These are phyloP conservation scores for Drosophila pullipes DNA, from an alignment of 2,888 invertebrate species.

Conservation along the genomic window DNA sequence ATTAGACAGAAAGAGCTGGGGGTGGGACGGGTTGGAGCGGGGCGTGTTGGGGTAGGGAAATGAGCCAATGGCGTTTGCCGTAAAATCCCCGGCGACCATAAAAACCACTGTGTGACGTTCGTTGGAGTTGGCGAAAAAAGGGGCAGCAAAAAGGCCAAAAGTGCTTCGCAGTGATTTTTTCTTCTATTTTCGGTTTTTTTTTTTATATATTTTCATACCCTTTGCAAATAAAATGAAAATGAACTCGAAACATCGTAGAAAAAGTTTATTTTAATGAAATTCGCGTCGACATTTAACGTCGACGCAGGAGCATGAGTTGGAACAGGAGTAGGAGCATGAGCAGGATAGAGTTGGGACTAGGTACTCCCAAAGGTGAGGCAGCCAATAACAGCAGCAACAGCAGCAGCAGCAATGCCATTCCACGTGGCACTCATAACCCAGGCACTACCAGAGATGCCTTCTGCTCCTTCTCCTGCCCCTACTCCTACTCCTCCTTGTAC, in stretches of 20 bases:
- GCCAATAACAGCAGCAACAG: slow-evolving; percentile 8
- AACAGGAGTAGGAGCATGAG: no score
- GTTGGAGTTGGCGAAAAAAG: slow-evolving; percentile 26
- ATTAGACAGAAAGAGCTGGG: slow-evolving; percentile 50
- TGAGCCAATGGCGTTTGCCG: slow-evolving; percentile 68
- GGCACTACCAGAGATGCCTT: neutral
- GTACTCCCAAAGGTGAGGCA: slow-evolving; percentile 15
- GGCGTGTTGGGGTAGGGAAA: slow-evolving; percentile 40
- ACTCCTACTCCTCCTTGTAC: no score
- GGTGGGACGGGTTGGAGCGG: fast-evolving
- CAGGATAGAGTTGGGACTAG: neutral
- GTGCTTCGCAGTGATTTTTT: slow-evolving; percentile 72
- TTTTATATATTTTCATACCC: slow-evolving; percentile 15
- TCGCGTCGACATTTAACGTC: slow-evolving; percentile 79
- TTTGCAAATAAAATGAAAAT: slow-evolving; percentile 77
- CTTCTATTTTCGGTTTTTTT: slow-evolving; percentile 17
- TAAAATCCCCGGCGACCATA: slow-evolving; percentile 75
- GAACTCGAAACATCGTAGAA: slow-evolving; percentile 74
- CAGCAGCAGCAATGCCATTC: slow-evolving; percentile 12
- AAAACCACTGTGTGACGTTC: slow-evolving; percentile 60
- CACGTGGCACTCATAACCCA: slow-evolving; percentile 22
- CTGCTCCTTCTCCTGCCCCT: neutral
- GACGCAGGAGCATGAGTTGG: slow-evolving; percentile 10
- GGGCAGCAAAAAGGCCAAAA: slow-evolving; percentile 61
- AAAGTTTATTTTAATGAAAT: slow-evolving; percentile 81